Evolutionary conservation across 2,888 invertebrate genomes (phyloP), one percentile per base, ranked within the genome.

Genomic region (Ormyrus nitidulus): DNA sequence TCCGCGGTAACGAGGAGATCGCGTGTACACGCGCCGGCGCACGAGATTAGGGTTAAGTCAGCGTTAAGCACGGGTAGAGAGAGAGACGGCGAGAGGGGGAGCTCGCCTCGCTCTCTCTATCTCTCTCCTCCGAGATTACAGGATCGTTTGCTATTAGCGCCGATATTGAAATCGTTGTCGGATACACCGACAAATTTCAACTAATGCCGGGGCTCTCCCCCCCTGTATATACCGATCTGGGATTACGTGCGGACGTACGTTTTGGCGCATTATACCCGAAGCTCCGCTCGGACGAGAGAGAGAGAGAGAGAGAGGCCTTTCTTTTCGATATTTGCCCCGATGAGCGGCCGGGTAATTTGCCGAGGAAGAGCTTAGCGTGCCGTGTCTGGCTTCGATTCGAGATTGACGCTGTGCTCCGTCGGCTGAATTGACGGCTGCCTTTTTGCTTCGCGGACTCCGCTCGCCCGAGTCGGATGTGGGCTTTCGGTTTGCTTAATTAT

Each of bases 1-100:
- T 53, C n/a, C 19, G 10, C 49, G 66, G 34, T 80, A 76, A 76
- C 80, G 71, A 80, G 75, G 53, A 19, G 69, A 73, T 77, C 73
- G 80, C 80, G 80, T 73, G 80, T 10, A 71, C 69, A 77, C 74
- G 77, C 83, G 81, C 77, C 79, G 80, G 83, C 82, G 83, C 82
- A 70, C 82, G 78, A 84, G 86, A 87, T 87, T 85, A 86, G 84
- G 85, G 86, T 85, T 86, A 85, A 87, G 86, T 87, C 86, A 83
- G 83, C 86, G 85, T 85, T 87, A 87, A 88, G 86, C 85, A 86
- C 84, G 85, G 83, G 34, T n/a, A 34, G 34, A 34, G 34, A 83
- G 75, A 58, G 11, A 9, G 58, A n/a, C 7, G 1, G 58, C 5
- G 11, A 4, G 58, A 58, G 13, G 13, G 6, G 6, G 64, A 8